These are phyloP conservation scores for Miichthys miiuy DNA, from an alignment of 2,797 vertebrate species.

Conservation along the genomic window DNA sequence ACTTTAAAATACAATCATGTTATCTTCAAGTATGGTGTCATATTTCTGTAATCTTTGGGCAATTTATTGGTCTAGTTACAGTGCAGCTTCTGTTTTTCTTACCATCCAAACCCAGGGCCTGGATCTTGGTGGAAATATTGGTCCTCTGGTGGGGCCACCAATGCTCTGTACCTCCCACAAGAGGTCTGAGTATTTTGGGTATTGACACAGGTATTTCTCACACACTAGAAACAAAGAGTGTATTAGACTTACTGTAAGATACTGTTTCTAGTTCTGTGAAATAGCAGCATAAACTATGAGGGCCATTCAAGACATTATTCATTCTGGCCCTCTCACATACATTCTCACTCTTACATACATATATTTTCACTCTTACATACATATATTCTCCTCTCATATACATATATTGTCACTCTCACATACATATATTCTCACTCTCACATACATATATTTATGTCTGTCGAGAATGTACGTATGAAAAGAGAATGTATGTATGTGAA, in stretches of 20 bases:
- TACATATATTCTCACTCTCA: too few relatives aligned
- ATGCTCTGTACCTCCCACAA: conserved; percentile 90
- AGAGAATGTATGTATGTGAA: too few relatives aligned
- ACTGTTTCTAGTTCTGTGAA: neutral
- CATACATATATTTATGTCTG: too few relatives aligned
- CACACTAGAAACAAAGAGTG: conserved; percentile 84
- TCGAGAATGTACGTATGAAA: too few relatives aligned
- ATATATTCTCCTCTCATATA: too few relatives aligned
- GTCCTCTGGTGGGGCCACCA: conserved; percentile 86
- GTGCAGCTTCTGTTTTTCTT: conserved; percentile 19
- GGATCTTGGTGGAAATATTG: conserved; percentile 79
- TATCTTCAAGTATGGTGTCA: neutral
- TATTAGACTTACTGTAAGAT: neutral
- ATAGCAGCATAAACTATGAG: neutral
- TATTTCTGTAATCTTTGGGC: neutral
- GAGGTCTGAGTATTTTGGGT: conserved; percentile 84
- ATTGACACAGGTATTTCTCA: conserved; percentile 87
- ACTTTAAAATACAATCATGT: too few relatives aligned
- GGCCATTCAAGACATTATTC: too few relatives aligned
- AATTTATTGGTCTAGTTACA: neutral
- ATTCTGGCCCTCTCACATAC: too few relatives aligned
- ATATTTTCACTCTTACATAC: too few relatives aligned
- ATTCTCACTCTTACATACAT: too few relatives aligned
- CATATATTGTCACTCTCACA: too few relatives aligned
- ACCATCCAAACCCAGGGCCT: conserved; percentile 81